A percentile compares a stretch with the other conserved stretches of the same genome.
Evolutionary conservation across 2,113 vertebrate species (phyloP).

Genomic region (Barbus barbus): DNA sequence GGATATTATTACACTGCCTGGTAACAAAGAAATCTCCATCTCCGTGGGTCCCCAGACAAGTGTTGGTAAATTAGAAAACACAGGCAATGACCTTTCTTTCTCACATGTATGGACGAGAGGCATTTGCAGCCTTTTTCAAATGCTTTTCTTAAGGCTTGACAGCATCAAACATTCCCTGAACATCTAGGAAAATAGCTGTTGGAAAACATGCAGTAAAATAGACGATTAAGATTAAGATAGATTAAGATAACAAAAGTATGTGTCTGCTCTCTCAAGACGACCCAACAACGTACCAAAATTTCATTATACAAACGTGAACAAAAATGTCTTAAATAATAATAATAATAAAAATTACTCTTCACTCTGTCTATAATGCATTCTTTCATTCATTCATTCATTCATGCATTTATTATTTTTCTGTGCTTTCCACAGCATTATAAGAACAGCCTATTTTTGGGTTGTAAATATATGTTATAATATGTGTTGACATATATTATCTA

Average conservation of each 20-base stretch:
- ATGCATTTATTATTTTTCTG: not conserved
- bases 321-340: not conserved
- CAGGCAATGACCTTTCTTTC: slow-evolving; percentile 75
- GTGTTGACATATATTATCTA: not conserved
- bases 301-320: not conserved
- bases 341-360: too few species aligned
- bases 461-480: not conserved
- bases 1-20: slow-evolving; percentile 78
- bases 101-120: slow-evolving; percentile 43
- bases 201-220: slow-evolving; percentile 9
- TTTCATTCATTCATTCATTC: too few species aligned
- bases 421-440: not conserved
- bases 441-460: not conserved
- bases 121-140: slow-evolving; percentile 61
- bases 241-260: not conserved
- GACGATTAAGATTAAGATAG: not conserved
- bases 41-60: slow-evolving; percentile 68
- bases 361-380: too few species aligned
- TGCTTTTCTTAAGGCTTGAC: slow-evolving; percentile 7
- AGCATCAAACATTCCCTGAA: slow-evolving; percentile 34
- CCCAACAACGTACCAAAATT: not conserved
- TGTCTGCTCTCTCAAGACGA: not conserved
- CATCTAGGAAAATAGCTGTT: not conserved
- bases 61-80: slow-evolving; percentile 78
- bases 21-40: slow-evolving; percentile 77